These are phyloP conservation scores for Drepana falcataria DNA, from an alignment of 2,888 invertebrate species.

Conservation along the genomic window DNA sequence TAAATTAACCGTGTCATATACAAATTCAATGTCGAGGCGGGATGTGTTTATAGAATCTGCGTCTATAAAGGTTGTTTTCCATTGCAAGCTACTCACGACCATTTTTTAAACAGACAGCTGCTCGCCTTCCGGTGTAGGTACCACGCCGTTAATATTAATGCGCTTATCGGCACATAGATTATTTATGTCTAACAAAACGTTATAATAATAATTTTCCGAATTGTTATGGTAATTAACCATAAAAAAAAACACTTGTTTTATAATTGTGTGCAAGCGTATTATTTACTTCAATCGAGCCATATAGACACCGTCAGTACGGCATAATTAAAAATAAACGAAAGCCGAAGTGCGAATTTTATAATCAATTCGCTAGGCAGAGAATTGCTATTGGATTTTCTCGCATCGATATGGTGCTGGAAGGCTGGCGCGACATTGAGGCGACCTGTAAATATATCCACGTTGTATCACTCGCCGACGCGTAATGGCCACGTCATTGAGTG, in stretches of 20 bases:
- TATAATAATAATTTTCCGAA: not conserved
- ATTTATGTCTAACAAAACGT: not conserved
- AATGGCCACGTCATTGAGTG: slow-evolving; percentile 52
- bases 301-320: no score
- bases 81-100: not conserved
- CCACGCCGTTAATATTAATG: not conserved
- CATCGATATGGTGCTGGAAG: not conserved
- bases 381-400: not conserved
- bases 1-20: not conserved
- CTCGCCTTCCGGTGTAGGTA: not conserved
- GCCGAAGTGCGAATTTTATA: no score
- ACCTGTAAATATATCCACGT: slow-evolving; percentile 29
- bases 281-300: no score
- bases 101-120: not conserved
- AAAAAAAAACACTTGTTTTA: no score
- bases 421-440: slow-evolving; percentile 18
- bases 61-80: not conserved
- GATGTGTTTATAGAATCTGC: not conserved
- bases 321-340: no score
- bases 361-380: no score
- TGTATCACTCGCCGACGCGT: slow-evolving; percentile 28
- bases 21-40: not conserved
- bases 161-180: not conserved
- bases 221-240: not conserved
- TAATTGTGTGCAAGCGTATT: no score